These are phyloP conservation scores for Cuculus canorus DNA, from an alignment of 2,797 vertebrate genomes.

Conservation along the genomic window DNA sequence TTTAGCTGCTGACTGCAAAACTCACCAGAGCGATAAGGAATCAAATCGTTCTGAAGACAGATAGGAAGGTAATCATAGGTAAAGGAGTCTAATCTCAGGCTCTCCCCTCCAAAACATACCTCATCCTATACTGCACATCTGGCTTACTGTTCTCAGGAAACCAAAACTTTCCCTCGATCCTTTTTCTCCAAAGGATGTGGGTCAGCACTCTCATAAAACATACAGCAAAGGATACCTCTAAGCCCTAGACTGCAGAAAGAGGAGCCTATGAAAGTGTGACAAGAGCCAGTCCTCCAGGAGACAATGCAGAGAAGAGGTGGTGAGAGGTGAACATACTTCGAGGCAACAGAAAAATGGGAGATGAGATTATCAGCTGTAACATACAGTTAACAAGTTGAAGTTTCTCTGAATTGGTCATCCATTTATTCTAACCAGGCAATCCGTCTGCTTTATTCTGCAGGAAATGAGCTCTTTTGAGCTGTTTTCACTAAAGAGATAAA, in stretches of 20 bases:
- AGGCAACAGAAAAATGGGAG: background rate
- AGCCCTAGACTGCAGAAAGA: background rate
- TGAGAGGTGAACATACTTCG: rapidly evolving
- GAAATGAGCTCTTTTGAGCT: background rate
- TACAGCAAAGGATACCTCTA: background rate
- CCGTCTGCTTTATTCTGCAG: background rate
- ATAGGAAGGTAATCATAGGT: background rate
- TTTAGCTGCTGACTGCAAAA: background rate
- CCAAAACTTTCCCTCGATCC: background rate
- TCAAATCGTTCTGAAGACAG: background rate
- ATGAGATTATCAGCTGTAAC: background rate
- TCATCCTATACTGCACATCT: background rate
- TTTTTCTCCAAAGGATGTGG: background rate
- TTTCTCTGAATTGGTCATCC: background rate
- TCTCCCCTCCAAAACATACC: background rate
- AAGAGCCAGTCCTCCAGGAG: background rate
- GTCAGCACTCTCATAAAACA: background rate
- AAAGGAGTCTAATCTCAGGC: background rate
- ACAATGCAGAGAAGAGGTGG: background rate
- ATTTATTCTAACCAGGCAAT: background rate
- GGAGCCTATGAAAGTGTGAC: background rate
- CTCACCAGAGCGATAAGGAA: background rate
- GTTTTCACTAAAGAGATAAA: background rate
- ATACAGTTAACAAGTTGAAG: background rate
- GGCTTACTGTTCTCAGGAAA: background rate